phyloP scores from a whole-genome alignment of 2,113 vertebrate species.

The Gymnocephalus cernua region DNA sequence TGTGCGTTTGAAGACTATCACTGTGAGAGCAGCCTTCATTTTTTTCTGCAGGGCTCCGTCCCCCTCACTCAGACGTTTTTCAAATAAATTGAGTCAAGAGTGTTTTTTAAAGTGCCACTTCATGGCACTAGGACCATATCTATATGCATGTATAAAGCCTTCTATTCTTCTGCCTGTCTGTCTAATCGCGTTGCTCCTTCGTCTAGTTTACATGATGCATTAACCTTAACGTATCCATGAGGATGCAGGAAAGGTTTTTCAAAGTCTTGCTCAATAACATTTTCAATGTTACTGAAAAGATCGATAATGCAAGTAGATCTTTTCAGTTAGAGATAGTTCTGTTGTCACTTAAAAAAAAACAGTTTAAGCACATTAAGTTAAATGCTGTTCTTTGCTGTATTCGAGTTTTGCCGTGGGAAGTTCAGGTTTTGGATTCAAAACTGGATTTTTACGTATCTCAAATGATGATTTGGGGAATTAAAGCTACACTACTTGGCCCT shows the following conservation, averaged over 20 bases:
- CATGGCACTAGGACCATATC: not conserved
- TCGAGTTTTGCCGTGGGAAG: not conserved
- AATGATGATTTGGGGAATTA: not conserved
- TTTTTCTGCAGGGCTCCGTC: not conserved
- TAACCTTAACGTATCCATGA: not conserved
- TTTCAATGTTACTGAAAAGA: not conserved
- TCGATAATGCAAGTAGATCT: not conserved
- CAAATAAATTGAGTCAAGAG: slow-evolving; percentile 7
- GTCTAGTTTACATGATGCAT: not conserved
- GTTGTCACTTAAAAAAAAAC: not conserved
- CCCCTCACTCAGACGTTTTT: not conserved
- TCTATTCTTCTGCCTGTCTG: slow-evolving; percentile 1
- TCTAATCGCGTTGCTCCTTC: not conserved
- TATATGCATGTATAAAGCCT: not conserved
- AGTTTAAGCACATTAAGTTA: not conserved
- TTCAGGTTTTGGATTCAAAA: not conserved
- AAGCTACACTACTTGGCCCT: not conserved
- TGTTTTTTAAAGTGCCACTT: slow-evolving; percentile 5
- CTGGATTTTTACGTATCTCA: not conserved
- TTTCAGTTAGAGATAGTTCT: not conserved
- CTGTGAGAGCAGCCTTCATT: slow-evolving; percentile 8
- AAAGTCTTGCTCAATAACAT: not conserved
- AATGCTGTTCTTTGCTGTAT: not conserved
- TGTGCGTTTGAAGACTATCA: not conserved
- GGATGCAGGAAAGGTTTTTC: not conserved